Evolutionary conservation across 2,113 vertebrate species (phyloP), one percentile per base, ranked within the genome.

Genomic region (Aviceda subcristata): DNA sequence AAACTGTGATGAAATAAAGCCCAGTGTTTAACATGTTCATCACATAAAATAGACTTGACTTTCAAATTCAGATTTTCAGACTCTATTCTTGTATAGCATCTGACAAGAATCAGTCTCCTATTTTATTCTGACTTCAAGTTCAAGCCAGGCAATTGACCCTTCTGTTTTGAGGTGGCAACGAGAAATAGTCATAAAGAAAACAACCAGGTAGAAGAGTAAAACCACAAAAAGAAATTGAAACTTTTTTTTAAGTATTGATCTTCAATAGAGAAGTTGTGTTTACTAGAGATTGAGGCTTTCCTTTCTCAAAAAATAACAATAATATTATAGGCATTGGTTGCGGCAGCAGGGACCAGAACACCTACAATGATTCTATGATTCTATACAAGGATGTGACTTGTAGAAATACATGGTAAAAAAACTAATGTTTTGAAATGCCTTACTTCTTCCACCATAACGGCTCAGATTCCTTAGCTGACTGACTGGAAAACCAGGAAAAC

Each of bases 31-130:
- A 15, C 78, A 45, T 78, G 43, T 78, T 92, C 36, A 48, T 55
- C 48, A 38, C 57, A 38, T 59, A 62, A 95, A 94, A 73, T 30
- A 75, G 36, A 66, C 26, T 43, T 89, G 59, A 71, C 59, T 94
- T 95, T 94, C 75, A 91, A 60, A 82, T 86, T 86, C 51, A 45
- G n/a, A 57, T 81, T 92, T 95, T 75, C 64, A 78, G 69, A 36
- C 23, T 89, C 73, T 76, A 1, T 90, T 92, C 63, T 75, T 72
- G 51, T 72, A 63, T 91, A 56, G 12, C 60, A 64, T 84, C 74
- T 92, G 69, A 83, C 68, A 90, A 73, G 57, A 72, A 72, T 68
- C 57, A 73, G 39, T 16, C 48, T 78, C 29, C 21, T 59, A 9
- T 76, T 84, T 94, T 94, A 51, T 76, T 91, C 88, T 83, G 9